Base-by-base conservation (phyloP, 2,888 invertebrate species). In the Helicoverpa assulta region DNA sequence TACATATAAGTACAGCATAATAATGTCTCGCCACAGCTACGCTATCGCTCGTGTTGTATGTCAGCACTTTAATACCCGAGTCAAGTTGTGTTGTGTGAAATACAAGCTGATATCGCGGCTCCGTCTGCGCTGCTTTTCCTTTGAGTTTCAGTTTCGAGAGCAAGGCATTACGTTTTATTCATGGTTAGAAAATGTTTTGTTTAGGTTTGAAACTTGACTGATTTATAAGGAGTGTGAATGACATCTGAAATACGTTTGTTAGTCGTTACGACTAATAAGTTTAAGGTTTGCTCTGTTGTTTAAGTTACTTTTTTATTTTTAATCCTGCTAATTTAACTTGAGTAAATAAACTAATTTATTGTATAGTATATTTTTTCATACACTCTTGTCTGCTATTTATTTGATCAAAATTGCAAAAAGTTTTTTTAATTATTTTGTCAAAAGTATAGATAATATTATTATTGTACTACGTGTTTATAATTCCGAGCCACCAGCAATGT, bases 71-170 rank as follows among this genome's bases (percentile, higher is more conserved):
- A 65, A 72, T 63, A 72, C 40, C 55, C 21, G 43, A 65, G 40
- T 61, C 61, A 55, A 74, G 58, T 74, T 43, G 73, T 57, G 56
- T 65, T 64, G 55, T 66, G 76, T 79, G 79, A 64, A 63, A 77
- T 29, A 55, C 62, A 29, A 80, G 62, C 62, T 70, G 65, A 37
- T 75, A 52, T 21, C 43, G 62, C 37, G 65, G 59, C 57, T 62
- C 40, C 26, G 57, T 58, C 63, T 76, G 62, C 60, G 6, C 53
- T 57, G 65, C 67, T 53, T 67, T 52, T 21, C 70, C 74, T 83
- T 81, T 82, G 83, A 73, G 71, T 37, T 55, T 82, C 82, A 14
- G 47, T 40, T 82, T 82, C 71, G 33, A 81, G 71, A 62, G 71
- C 61, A 58, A 62, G 60, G 60, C 29, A 50, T 55, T 61, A 66